Evolutionary conservation across 2,797 vertebrate genomes (phyloP).

Genomic region (Falco peregrinus): DNA sequence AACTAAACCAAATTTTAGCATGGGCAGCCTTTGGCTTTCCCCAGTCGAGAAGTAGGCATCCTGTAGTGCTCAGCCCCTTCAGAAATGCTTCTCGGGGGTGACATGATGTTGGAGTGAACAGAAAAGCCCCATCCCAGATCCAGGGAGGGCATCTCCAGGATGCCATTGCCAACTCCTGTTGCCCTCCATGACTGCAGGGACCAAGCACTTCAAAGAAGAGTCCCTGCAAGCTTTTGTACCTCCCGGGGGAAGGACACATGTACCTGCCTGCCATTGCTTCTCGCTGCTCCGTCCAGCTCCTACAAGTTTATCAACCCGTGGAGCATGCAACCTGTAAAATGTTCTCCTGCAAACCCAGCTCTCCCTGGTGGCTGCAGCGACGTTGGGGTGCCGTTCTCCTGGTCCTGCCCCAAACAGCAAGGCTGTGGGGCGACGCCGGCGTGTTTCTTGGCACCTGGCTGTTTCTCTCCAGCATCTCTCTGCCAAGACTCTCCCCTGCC

Average conservation of each 20-base stretch:
- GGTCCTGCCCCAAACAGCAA: not conserved
- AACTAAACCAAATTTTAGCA: constrained; percentile 41
- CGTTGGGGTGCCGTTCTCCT: accelerated
- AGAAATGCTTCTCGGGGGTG: not conserved
- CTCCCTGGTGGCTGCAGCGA: accelerated
- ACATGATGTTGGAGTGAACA: not conserved
- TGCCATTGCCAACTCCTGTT: not conserved
- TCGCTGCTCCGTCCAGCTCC: not conserved
- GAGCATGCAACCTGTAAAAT: not conserved
- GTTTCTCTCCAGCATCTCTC: not conserved
- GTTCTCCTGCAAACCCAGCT: not conserved
- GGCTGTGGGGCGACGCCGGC: not conserved
- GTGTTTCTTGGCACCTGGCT: not conserved
- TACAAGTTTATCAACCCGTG: not conserved
- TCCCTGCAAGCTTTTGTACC: not conserved
- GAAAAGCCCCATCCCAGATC: not conserved
- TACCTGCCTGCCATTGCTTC: not conserved
- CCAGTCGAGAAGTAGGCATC: not conserved
- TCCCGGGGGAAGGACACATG: not conserved
- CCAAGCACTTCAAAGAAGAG: not conserved
- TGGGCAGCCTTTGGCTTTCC: not conserved
- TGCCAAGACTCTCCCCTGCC: not conserved
- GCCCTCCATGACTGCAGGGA: not conserved
- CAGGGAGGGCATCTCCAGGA: not conserved
- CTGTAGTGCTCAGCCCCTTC: not conserved